phyloP scores from a whole-genome alignment of 1,140 invertebrate species.

The Diuraphis noxia region DNA sequence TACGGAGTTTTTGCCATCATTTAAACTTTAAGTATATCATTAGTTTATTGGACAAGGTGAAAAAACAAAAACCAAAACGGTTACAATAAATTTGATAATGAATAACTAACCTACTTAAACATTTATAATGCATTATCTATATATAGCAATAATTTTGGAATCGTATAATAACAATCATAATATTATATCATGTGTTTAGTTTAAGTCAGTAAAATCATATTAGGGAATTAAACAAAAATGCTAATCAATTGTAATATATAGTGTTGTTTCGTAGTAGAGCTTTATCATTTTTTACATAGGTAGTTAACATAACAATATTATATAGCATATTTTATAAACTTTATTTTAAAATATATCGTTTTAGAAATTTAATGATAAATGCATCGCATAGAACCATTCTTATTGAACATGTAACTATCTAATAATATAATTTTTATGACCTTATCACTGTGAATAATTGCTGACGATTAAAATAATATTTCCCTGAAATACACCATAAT shows the following conservation, averaged over 20 bases:
- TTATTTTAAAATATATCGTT: neutral
- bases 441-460: too few relatives aligned
- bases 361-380: neutral
- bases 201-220: neutral
- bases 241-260: neutral
- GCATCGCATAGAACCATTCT: too few relatives aligned
- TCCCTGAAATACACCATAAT: too few relatives aligned
- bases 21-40: constrained; percentile 18
- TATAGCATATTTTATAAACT: neutral
- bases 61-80: neutral
- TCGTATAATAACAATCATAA: neutral
- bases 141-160: neutral
- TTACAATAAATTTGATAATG: neutral
- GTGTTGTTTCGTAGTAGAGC: neutral
- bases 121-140: too few relatives aligned
- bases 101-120: neutral
- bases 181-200: neutral
- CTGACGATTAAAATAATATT: too few relatives aligned
- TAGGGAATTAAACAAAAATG: neutral
- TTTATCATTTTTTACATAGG: neutral
- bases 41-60: neutral
- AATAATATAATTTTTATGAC: too few relatives aligned
- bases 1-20: neutral
- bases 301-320: neutral
- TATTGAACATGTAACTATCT: too few relatives aligned